Evolutionary conservation across 2,113 vertebrate species (phyloP), one percentile per base, ranked within the genome.

Genomic region (Seriola rivoliana): DNA sequence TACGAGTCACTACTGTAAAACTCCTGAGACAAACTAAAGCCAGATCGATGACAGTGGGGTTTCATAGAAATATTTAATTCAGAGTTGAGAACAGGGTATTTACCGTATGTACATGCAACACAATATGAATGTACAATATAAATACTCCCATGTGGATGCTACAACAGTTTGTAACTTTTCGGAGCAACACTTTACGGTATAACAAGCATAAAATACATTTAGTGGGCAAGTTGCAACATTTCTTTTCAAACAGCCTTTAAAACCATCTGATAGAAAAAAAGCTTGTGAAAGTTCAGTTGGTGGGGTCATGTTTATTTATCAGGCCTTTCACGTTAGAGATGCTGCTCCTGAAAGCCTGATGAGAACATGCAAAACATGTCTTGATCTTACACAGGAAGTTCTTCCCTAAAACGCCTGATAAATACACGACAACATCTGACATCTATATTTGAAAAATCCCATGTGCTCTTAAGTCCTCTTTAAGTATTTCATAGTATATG

Each of bases 41-140:
- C 58, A 66, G 48, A 55, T 32, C 13, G 21, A 3, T 8, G n/a
- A 44, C 7, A 25, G 1, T 19, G 46, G 16, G n/a, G 48, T 95
- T 97, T 96, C 89, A 91, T 98, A 97, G 87, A 97, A 97, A 97
- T 95, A 93, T 99, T 99, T 98, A 98, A 97, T 99, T 95, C 95
- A 96, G 95, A 96, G 59, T 66, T 74, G 94, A 96, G 79, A 89
- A 67, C 95, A 96, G 95, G 93, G 93, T 96, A 95, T 95, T 91
- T 95, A 81, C 82, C 75, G 48, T 96, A 97, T 99, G 96, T 98
- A 97, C 97, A 99, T 99, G 98, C 97, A 96, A 97, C 96, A 98
- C 96, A 95, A 97, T 95, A 96, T 95, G 96, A 96, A 96, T 96
- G 95, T 96, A 97, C 96, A 88, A 89, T 88, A 92, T 92, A 97